Evolutionary conservation across 1,140 invertebrate genomes (phyloP).

Genomic region (Neodiprion pinetum): DNA sequence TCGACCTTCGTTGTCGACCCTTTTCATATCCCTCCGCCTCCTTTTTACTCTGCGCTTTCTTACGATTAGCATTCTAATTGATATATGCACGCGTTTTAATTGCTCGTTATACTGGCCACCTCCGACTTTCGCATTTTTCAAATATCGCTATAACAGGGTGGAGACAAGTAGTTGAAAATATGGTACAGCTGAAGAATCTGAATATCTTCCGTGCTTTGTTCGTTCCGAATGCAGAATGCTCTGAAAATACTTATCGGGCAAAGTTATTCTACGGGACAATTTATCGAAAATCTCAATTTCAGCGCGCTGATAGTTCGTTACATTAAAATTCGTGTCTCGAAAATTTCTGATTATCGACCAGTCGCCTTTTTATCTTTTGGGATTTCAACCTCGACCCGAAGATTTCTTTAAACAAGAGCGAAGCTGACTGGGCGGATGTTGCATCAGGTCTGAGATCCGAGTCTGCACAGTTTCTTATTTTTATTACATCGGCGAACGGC

Average conservation of each 20-base stretch:
- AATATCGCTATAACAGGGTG: not conserved
- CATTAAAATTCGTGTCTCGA: too few relatives aligned
- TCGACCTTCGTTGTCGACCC: slow-evolving; percentile 2
- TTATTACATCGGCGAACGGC: slow-evolving; percentile 36
- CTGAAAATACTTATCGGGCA: too few relatives aligned
- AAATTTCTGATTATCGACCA: too few relatives aligned
- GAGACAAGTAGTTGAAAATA: not conserved
- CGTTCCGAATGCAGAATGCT: too few relatives aligned
- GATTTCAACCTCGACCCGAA: too few relatives aligned
- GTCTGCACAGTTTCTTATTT: slow-evolving; percentile 32
- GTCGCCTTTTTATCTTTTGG: too few relatives aligned
- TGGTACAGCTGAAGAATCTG: too few relatives aligned
- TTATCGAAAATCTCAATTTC: too few relatives aligned
- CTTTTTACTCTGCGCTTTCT: not conserved
- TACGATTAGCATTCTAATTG: not conserved
- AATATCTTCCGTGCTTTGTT: too few relatives aligned
- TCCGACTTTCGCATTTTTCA: not conserved
- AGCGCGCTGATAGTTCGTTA: too few relatives aligned
- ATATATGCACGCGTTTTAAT: not conserved
- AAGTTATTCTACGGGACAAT: too few relatives aligned
- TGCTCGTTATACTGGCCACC: not conserved
- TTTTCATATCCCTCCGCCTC: not conserved
- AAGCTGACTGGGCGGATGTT: not conserved
- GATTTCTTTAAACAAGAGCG: too few relatives aligned
- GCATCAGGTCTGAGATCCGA: slow-evolving; percentile 8